Evolutionary conservation across 2,888 invertebrate species (phyloP), one percentile per base, ranked within the genome.

Genomic region (Calameuta filiformis): DNA sequence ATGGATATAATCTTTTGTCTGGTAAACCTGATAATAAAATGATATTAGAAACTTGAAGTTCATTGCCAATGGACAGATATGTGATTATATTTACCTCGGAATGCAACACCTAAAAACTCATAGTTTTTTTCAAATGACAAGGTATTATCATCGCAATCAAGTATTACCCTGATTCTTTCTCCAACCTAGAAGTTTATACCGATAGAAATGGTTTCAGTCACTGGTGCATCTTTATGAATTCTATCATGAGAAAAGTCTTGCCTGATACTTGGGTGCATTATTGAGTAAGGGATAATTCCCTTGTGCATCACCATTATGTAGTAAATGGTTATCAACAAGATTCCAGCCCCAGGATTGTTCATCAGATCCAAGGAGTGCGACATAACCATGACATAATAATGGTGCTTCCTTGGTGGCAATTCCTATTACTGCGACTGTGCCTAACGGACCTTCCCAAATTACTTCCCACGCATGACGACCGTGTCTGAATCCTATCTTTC

Each of bases 271-370:
- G 76, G 98, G 98, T 85, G 98, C 97, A 93, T 99, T 99, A 92
- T 97, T 99, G 81, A 98, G 93, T 81, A 97, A 93, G 71, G 99
- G 98, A 93, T 98, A 99, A 90, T 96, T 97, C 83, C 98, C 98
- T 92, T 97, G 97, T 83, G 96, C 96, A 92, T 98, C 97, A 77
- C 99, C 99, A 93, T 98, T 98, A 92, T 99, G 99, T 86, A 99
- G 93, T 85, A 99, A 94, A 92, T 97, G 96, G 93, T 99, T 99
- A 93, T 99, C 99, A 76, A 99, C 99, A 86, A 99, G 94, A 94
- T 99, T 99, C 99, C 99, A 99, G 23, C 99, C 99, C 99, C 99
- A 99, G 89, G 98, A 98, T 91, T 99, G 97, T 91, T 98, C 97
- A 93, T 99, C 98, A 9, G 97, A 96, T 40, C 99, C 99, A 82